Conservation (phyloP, 2,888 invertebrate genomes). For the Stramonita haemastoma region DNA sequence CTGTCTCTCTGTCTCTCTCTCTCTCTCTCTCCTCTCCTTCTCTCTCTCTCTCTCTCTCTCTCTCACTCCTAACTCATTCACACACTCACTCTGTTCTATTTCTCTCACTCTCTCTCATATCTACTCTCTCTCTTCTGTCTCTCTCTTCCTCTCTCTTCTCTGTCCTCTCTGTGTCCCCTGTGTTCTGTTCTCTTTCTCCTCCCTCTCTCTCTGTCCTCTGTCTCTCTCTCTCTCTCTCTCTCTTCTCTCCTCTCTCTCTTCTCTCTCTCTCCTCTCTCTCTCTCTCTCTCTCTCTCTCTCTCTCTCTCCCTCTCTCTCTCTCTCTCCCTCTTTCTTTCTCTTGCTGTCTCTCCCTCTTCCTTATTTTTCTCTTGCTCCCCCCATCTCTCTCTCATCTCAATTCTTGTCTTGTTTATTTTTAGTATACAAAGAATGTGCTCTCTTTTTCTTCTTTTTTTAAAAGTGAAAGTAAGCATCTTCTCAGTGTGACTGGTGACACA, state of each 20-base stretch:
- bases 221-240: neutral
- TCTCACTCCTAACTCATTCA: neutral
- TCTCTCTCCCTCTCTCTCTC: neutral
- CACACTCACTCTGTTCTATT: neutral
- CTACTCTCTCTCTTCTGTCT: neutral
- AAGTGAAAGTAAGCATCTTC: too few species aligned
- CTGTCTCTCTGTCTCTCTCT: too few species aligned
- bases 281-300: neutral
- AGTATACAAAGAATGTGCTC: too few species aligned
- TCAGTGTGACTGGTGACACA: too few species aligned
- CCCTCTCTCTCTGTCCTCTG: too few species aligned
- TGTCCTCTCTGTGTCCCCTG: neutral
- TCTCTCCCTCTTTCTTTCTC: neutral
- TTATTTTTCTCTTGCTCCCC: neutral
- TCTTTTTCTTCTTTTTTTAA: too few species aligned
- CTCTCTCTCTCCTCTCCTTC: neutral
- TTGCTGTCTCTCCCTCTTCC: neutral
- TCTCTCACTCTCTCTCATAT: neutral
- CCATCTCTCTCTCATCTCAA: neutral
- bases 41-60: slow-evolving; percentile 19
- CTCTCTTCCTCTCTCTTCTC: neutral
- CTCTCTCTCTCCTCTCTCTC: too few species aligned
- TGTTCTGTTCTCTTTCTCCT: neutral
- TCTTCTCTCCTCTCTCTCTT: neutral
- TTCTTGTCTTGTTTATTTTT: neutral